Percentiles rank a stretch among this genome's conserved stretches.
Evolutionary conservation across 2,888 invertebrate genomes (phyloP).

Genomic region (Volucella zonaria): DNA sequence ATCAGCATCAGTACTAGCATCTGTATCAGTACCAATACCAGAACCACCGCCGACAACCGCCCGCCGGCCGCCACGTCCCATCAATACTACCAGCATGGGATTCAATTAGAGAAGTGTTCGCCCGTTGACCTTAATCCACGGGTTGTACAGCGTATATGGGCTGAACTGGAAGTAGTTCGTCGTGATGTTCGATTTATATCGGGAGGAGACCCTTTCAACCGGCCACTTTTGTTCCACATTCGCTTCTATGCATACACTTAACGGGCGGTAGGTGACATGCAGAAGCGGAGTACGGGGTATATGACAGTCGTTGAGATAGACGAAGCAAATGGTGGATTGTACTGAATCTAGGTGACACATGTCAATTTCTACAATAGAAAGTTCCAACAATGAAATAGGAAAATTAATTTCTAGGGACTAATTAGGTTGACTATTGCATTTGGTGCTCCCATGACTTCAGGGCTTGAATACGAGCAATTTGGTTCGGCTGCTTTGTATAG

Average conservation of each 20-base stretch:
- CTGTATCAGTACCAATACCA: conserved; percentile 17
- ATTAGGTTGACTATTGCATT: conserved; percentile 38
- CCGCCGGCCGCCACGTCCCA: not conserved
- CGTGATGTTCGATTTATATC: conserved; percentile 74
- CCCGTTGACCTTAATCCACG: conserved; percentile 73
- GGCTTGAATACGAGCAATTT: too few relatives aligned
- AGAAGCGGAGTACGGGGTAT: conserved; percentile 1
- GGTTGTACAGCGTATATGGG: conserved; percentile 42
- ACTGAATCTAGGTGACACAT: conserved; percentile 69
- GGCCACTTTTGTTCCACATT: conserved; percentile 66
- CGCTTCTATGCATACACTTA: conserved; percentile 31
- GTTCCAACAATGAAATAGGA: conserved; percentile 66
- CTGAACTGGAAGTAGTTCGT: conserved; percentile 59
- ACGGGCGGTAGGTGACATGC: conserved; percentile 16
- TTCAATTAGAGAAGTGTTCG: conserved; percentile 74
- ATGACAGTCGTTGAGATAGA: conserved; percentile 6
- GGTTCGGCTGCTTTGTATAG: too few relatives aligned
- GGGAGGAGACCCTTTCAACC: conserved; percentile 71
- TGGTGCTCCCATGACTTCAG: too few relatives aligned
- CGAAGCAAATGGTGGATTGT: conserved; percentile 57
- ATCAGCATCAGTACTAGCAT: too few relatives aligned
- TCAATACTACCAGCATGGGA: conserved; percentile 31
- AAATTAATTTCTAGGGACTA: conserved; percentile 65
- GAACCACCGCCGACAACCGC: not conserved
- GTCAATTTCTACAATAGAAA: conserved; percentile 72